Evolutionary conservation across 2,797 vertebrate species (phyloP).

Genomic region (Tapirus indicus): DNA sequence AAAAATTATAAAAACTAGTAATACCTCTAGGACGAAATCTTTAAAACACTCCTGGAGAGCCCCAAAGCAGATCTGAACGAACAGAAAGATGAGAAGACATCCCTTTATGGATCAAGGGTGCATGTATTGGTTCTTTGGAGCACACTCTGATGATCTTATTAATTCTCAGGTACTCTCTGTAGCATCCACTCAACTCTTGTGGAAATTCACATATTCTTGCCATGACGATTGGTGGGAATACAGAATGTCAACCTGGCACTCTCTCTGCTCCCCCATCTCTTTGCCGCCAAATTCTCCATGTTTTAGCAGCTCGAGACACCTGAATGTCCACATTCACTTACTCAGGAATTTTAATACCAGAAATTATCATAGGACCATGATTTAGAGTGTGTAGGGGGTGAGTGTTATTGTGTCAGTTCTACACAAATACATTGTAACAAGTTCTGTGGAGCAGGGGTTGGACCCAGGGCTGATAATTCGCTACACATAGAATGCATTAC

Average conservation of each 20-base stretch:
- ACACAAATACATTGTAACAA: neutral
- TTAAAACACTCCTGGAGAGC: neutral
- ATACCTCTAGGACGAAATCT: neutral
- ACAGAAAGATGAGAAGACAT: neutral
- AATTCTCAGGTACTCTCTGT: neutral
- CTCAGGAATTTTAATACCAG: neutral
- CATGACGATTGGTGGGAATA: neutral
- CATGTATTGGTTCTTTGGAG: neutral
- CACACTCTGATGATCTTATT: neutral
- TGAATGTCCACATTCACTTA: neutral
- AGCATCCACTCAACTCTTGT: neutral
- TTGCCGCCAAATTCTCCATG: neutral
- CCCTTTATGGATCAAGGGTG: neutral
- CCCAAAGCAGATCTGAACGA: neutral
- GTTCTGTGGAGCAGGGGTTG: rapidly evolving
- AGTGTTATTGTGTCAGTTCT: neutral
- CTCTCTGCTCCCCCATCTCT: neutral
- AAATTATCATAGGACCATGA: neutral
- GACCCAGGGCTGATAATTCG: neutral
- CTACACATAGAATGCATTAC: neutral
- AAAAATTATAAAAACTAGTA: neutral
- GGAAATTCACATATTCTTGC: neutral
- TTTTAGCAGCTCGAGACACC: neutral
- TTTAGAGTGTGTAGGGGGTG: neutral
- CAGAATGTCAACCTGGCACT: neutral